Base-by-base conservation (phyloP, 2,113 vertebrate genomes). In the Corythornis vintsioides region DNA sequence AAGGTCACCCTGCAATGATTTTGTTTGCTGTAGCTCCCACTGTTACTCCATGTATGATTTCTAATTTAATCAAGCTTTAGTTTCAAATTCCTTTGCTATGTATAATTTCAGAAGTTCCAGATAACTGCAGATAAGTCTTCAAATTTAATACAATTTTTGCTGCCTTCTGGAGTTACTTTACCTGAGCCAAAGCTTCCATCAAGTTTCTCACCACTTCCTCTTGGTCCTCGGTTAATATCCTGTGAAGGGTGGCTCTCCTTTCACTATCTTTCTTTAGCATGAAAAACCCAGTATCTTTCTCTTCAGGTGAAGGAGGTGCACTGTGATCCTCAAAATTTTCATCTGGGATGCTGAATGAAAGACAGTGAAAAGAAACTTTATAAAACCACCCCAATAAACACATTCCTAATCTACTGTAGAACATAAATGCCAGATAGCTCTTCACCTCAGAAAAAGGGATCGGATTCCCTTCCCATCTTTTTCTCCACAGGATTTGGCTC, bases 261-360 rank as follows among this genome's bases (percentile, higher is more conserved):
- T 99, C 99, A 55, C 99, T 99, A 93, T 99, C 99, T 82, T 99
- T 99, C 84, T 98, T 98, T 57, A 99, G 97, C 98, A 99, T 98
- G 70, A 99, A 99, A 97, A 99, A 99, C 5, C 99, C 99, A 0
- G 99, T 98, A 81, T 99, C 99, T 81, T 99, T 99, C 91, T 99
- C 99, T 89, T 99, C 99, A 1, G 99, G 99, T 55, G 99, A 99
- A 4, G 99, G 99, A 14, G 99, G 99, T 5, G 99, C 99, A 24
- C 99, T 99, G 97, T 99, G 99, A 94, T 99, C 99, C 93, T 99
- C 99, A 85, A 99, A 99, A 94, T 99, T 98, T 96, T 99, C 99
- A 95, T 99, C 99, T 18, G 99, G 99, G 86, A 99, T 99, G 94
- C 99, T 99, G 92, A 52, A 94, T 21, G 55, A 69, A 75, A 94